Percentiles rank a stretch among this genome's conserved stretches.
phyloP scores from a whole-genome alignment of 2,797 vertebrate species.

The Tangara arthus region DNA sequence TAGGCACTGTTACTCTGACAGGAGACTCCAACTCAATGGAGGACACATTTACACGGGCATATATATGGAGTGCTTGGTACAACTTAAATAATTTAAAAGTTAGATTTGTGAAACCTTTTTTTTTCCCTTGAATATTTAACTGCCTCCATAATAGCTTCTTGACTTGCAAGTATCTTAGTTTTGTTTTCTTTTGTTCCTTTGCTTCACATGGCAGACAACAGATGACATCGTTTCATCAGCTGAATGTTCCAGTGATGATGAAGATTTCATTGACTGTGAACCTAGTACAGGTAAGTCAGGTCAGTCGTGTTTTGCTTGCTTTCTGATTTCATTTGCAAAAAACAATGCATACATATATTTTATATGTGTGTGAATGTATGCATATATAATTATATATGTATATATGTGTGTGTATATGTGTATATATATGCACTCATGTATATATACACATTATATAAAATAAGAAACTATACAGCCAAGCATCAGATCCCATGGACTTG shows the following conservation, averaged over 20 bases:
- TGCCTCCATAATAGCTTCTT: background rate
- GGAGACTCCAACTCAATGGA: background rate
- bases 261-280: slow-evolving; percentile 97
- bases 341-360: slow-evolving; percentile 72
- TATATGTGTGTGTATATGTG: slow-evolving; percentile 70
- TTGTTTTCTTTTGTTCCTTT: background rate
- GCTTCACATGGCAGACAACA: slow-evolving; percentile 80
- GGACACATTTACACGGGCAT: background rate
- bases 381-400: slow-evolving; percentile 70
- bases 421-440: slow-evolving; percentile 60
- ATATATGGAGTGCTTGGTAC: background rate
- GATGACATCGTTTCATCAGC: slow-evolving; percentile 97
- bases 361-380: slow-evolving; percentile 69
- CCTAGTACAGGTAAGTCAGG: slow-evolving; percentile 98
- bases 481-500: slow-evolving; percentile 91
- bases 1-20: accelerated
- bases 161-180: background rate
- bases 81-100: background rate
- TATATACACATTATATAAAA: slow-evolving; percentile 68
- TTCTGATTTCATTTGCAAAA: slow-evolving; percentile 85
- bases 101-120: background rate
- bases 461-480: slow-evolving; percentile 79
- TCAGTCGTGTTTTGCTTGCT: slow-evolving; percentile 90
- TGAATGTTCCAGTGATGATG: slow-evolving; percentile 98
- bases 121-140: background rate